Conservation (phyloP, 2,888 invertebrate genomes). For the Erannis defoliaria region DNA sequence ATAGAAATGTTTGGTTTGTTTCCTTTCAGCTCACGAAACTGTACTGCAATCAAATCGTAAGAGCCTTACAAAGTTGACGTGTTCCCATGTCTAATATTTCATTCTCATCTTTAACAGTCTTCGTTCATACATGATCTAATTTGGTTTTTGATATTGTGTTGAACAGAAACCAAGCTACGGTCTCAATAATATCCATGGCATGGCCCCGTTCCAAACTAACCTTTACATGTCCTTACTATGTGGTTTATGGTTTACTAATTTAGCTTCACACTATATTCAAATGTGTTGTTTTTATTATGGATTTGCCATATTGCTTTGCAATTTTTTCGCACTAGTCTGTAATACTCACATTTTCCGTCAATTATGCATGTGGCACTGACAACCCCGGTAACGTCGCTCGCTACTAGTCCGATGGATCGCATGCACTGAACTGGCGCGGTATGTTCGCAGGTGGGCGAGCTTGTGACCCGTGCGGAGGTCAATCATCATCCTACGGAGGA, state of each 20-base stretch:
- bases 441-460: constrained; percentile 68
- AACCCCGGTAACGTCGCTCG: constrained; percentile 8
- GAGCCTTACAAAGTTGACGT: constrained; percentile 66
- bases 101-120: constrained; percentile 53
- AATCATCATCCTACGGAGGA: constrained; percentile 86
- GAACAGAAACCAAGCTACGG: constrained; percentile 36
- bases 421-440: neutral
- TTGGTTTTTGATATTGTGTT: constrained; percentile 23
- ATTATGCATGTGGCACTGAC: constrained; percentile 22
- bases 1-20: constrained; percentile 56
- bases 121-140: constrained; percentile 37
- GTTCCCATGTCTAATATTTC: constrained; percentile 50
- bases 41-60: constrained; percentile 84
- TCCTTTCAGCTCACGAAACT: constrained; percentile 84
- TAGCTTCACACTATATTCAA: constrained; percentile 1
- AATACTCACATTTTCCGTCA: constrained; percentile 15
- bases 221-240: neutral
- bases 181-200: constrained; percentile 33
- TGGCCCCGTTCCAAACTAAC: constrained; percentile 26
- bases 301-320: neutral
- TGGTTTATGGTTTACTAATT: constrained; percentile 11
- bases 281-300: neutral
- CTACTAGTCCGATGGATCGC: neutral
- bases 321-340: neutral
- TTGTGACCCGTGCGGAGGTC: constrained; percentile 87